Conservation (phyloP, 2,888 invertebrate species). For the Monochamus alternatus region DNA sequence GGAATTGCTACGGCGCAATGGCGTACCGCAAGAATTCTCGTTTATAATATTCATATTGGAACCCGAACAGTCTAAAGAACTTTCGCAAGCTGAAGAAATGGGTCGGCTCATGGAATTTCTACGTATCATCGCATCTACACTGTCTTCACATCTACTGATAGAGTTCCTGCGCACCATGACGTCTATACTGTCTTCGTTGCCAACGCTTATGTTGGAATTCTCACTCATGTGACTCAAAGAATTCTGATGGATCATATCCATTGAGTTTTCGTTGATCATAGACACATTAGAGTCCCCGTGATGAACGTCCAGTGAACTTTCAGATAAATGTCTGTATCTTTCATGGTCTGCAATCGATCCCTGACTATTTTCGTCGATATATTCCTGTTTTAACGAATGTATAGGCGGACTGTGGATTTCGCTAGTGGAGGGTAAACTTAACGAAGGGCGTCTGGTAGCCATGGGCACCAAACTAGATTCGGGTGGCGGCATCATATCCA, state of each 20-base stretch:
- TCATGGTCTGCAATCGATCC: conserved; percentile 72
- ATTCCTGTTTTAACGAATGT: conserved; percentile 77
- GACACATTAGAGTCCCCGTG: conserved; percentile 69
- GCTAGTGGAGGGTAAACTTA: conserved; percentile 73
- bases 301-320: conserved; percentile 70
- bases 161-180: conserved; percentile 62
- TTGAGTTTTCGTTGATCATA: conserved; percentile 72
- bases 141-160: conserved; percentile 57
- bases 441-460: conserved; percentile 76
- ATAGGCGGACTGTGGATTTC: conserved; percentile 74
- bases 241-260: conserved; percentile 69
- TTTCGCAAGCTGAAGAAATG: conserved; percentile 60
- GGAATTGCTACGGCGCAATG: conserved; percentile 48
- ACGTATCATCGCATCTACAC: conserved; percentile 62
- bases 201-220: conserved; percentile 65
- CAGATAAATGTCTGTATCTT: conserved; percentile 68
- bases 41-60: conserved; percentile 59
- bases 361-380: conserved; percentile 83
- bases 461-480: conserved; percentile 76
- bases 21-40: conserved; percentile 60
- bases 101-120: conserved; percentile 53
- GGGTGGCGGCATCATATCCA: conserved; percentile 82
- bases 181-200: conserved; percentile 65
- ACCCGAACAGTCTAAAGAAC: conserved; percentile 63
- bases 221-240: conserved; percentile 62